Conservation (phyloP, 2,113 vertebrate genomes). For the Sylvia atricapilla region DNA sequence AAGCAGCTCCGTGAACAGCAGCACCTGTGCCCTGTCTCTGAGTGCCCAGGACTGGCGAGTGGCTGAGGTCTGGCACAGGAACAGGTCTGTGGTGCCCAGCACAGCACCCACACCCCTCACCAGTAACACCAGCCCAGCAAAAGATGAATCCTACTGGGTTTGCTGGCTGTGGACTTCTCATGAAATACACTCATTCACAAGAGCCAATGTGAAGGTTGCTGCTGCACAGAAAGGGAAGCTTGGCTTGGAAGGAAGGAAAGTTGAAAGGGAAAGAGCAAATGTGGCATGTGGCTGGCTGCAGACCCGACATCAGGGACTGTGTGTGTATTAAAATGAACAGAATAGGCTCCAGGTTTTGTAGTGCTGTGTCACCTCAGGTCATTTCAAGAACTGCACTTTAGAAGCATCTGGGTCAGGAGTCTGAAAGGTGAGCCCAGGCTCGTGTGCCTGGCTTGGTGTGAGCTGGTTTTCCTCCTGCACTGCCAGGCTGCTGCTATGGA, state of each 20-base stretch:
- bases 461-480: background rate
- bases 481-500: background rate
- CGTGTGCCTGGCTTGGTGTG: background rate
- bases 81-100: rapidly evolving
- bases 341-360: background rate
- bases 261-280: background rate
- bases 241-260: background rate
- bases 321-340: background rate
- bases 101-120: rapidly evolving
- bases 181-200: background rate
- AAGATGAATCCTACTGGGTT: rapidly evolving
- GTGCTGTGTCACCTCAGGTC: background rate
- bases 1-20: no score
- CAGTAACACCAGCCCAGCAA: background rate
- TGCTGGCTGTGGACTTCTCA: background rate
- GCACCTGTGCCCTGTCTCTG: rapidly evolving
- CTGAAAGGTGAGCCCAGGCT: no score
- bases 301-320: background rate
- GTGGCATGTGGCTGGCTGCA: background rate
- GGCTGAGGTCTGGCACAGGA: background rate
- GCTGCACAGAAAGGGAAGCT: background rate
- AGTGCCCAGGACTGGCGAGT: background rate
- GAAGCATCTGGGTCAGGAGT: background rate
- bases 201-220: background rate
- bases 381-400: rapidly evolving